Base-by-base conservation (phyloP, 92 coral and sea anemone species). In the Umimayanthus chanpuru region DNA sequence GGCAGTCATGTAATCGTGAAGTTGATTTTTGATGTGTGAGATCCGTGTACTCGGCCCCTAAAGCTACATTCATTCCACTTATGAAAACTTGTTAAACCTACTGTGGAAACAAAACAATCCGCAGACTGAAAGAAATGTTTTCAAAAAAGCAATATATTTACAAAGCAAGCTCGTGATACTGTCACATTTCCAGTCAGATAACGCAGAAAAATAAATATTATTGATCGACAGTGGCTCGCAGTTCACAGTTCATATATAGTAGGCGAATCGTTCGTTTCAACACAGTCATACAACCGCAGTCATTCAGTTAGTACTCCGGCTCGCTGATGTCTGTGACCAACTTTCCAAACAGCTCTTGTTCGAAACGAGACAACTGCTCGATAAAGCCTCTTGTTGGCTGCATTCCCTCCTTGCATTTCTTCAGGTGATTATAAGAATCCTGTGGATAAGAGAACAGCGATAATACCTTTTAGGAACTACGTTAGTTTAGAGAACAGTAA, bases 301-400 rank as follows among this genome's bases (percentile, higher is more conserved):
- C 58, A 12, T 53, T 12, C 58, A 14, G 28, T 79, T 65, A 95
- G 79, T 97, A 97, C 66, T 85, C 87, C 15, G 98, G 97, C 65
- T 97, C 99, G 79, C 88, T 90, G 53, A 97, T 94, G 80, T 95
- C 99, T 4, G 99, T 97, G 56, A 97, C 89, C 30, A 86, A 32
- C 9, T 92, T 92, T 18, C 99, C 99, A 92, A 91, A 95, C 84
- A 97, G 80, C 84, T 95, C 89, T 39, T 93, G 95, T 85, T 97
- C 99, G 94, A 98, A 97, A 18, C 92, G 88, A 6, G 97, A 93
- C 81, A 97, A 89, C 86, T 97, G 99, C 75, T 95, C 94, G 64
- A 95, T 97, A 74, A 97, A 97, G 20, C 95, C 93, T 87, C 98
- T 70, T 4, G 94, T 97, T 39, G 97, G 99, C 66, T 97, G 99